Percentiles rank a stretch among this genome's conserved stretches.
Evolutionary conservation across 1,140 invertebrate genomes (phyloP).

Genomic region (Diachasmimorpha longicaudata): DNA sequence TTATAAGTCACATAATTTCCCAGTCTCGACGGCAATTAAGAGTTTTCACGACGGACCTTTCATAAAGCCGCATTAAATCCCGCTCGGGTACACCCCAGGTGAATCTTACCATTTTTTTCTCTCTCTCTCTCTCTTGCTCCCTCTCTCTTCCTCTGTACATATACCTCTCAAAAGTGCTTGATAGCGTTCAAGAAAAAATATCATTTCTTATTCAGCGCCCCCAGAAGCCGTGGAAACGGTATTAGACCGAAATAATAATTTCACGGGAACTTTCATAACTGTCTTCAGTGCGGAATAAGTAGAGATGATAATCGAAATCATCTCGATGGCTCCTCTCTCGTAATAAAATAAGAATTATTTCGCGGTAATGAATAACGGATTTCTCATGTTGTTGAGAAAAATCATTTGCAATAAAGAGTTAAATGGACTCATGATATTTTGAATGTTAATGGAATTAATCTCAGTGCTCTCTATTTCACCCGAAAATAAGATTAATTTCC

Average conservation of each 20-base stretch:
- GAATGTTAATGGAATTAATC: no score
- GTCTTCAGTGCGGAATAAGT: slow-evolving; percentile 34
- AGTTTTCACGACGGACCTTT: slow-evolving; percentile 31
- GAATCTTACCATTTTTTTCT: not conserved
- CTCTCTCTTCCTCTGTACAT: not conserved
- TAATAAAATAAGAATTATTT: not conserved
- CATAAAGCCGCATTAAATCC: slow-evolving; percentile 32
- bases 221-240: slow-evolving; percentile 35
- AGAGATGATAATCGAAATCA: slow-evolving; percentile 2
- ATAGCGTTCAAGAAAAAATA: slow-evolving; percentile 41
- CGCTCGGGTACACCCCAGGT: slow-evolving; percentile 11
- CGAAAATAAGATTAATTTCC: not conserved
- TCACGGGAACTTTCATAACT: slow-evolving; percentile 61
- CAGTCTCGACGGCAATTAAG: slow-evolving; percentile 34
- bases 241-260: slow-evolving; percentile 57
- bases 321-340: not conserved
- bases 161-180: not conserved
- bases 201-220: slow-evolving; percentile 52
- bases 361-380: not conserved
- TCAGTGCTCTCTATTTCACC: not conserved
- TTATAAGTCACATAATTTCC: slow-evolving; percentile 35
- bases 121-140: no score
- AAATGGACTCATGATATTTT: no score
- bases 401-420: no score
- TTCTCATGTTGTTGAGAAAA: not conserved